These are phyloP conservation scores for Amblyopsis rosae DNA, from an alignment of 2,113 vertebrate species.

Conservation along the genomic window DNA sequence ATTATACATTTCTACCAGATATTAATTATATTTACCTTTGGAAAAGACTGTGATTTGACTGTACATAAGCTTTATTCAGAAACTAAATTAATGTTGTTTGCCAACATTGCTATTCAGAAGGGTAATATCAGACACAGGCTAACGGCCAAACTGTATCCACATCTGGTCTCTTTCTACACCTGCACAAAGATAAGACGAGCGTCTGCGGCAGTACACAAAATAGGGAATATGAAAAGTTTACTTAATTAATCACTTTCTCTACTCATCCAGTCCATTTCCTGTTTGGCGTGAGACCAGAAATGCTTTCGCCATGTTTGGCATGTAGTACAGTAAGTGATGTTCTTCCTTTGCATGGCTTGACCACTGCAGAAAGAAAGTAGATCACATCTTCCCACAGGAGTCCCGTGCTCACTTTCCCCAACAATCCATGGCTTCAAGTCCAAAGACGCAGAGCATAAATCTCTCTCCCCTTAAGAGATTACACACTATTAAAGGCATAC, in stretches of 20 bases:
- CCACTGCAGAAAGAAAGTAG: conserved; percentile 17
- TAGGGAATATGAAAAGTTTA: conserved; percentile 5
- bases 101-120: conserved; percentile 38
- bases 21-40: too few species aligned
- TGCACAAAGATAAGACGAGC: conserved; percentile 32
- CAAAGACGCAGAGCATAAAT: conserved; percentile 45
- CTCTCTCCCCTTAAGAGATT: conserved; percentile 53
- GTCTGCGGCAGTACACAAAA: background rate
- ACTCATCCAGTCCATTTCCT: background rate
- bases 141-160: conserved; percentile 36
- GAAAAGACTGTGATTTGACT: too few species aligned
- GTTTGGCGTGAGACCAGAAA: background rate
- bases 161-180: conserved; percentile 54
- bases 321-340: conserved; percentile 7
- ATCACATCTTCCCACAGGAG: conserved; percentile 31
- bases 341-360: conserved; percentile 5
- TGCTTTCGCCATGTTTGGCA: conserved; percentile 5
- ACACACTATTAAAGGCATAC: conserved; percentile 59
- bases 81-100: too few species aligned
- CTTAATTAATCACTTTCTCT: conserved; percentile 8
- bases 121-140: conserved; percentile 40
- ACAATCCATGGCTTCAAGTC: conserved; percentile 25
- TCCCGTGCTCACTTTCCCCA: conserved; percentile 36
- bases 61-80: too few species aligned
- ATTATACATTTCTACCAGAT: too few species aligned